Conservation (phyloP, 2,113 vertebrate species). For the Tamias sibiricus region DNA sequence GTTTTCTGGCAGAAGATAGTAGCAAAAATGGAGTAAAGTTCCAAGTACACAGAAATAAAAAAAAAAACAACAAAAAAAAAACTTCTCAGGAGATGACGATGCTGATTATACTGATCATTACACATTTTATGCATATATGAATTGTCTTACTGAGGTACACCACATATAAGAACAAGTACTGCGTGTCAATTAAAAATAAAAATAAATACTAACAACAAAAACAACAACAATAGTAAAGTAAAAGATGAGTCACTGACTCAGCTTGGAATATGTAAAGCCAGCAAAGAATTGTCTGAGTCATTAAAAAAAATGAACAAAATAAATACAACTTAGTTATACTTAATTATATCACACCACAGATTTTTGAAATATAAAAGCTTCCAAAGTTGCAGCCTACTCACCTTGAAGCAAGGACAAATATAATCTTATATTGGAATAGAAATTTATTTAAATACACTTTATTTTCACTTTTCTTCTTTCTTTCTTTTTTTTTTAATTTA, state of each 20-base stretch:
- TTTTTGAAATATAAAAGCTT: background rate
- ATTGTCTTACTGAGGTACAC: background rate
- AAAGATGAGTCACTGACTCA: background rate
- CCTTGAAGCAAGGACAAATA: background rate
- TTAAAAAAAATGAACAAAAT: background rate
- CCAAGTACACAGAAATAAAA: background rate
- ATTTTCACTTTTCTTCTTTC: background rate
- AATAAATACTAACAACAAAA: background rate
- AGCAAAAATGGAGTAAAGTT: background rate
- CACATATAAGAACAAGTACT: background rate
- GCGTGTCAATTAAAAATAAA: background rate
- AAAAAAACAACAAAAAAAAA: too few relatives aligned
- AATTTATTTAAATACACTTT: background rate
- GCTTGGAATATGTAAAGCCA: background rate
- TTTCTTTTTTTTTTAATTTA: background rate
- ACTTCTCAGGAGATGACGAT: background rate
- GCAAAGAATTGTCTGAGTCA: background rate
- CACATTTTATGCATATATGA: background rate
- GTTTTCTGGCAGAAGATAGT: background rate
- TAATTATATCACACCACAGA: background rate
- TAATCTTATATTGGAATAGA: background rate
- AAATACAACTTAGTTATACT: background rate
- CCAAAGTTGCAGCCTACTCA: background rate
- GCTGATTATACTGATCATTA: background rate
- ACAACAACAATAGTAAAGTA: background rate